Base-by-base conservation (phyloP, 2,113 vertebrate genomes). In the Columba janthina region DNA sequence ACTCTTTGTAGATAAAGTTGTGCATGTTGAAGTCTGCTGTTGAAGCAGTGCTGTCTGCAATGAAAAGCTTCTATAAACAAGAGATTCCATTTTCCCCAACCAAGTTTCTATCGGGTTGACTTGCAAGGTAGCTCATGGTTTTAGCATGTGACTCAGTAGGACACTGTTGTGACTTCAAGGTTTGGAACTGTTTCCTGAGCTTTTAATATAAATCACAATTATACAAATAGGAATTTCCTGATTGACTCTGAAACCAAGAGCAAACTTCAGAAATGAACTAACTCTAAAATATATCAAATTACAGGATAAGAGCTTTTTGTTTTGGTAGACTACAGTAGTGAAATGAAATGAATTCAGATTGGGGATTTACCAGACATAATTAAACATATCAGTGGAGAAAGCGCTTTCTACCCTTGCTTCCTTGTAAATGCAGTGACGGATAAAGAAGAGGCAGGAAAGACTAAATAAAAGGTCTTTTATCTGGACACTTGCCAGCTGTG, bases 81-180 rank as follows among this genome's bases (percentile, higher is more conserved):
- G n/a, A 70, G 56, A 44, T 65, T 58, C 4, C 13, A 16, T 57
- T 60, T 54, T 19, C 19, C 17, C 15, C 25, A 54, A 65, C 8
- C 20, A 54, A 46, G 12, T 38, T 79, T 69, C 67, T 28, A 9
- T 53, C 46, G 56, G 5, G 9, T 71, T 34, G 17, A 44, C 16
- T 44, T 44, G 44, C 15, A 62, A 15, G 8, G 5, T 8, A 53
- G 31, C 25, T 71, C 53, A 36, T 25, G 15, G 8, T 25, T 90
- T 82, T 78, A 32, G 28, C 72, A 8, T 12, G 5, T 29, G 32
- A 11, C 36, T 81, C 56, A 67, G 53, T 9, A 76, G 75, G 22
- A 21, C 0, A 1, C 14, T 48, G 22, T 29, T 32, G 31, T 42
- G 32, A 56, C 36, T 8, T 8, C 0, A 0, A 31, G 13, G 25